Percentiles rank a stretch among this genome's conserved stretches.
Conservation (phyloP, 2,888 invertebrate species). For the Plutella xylostella region DNA sequence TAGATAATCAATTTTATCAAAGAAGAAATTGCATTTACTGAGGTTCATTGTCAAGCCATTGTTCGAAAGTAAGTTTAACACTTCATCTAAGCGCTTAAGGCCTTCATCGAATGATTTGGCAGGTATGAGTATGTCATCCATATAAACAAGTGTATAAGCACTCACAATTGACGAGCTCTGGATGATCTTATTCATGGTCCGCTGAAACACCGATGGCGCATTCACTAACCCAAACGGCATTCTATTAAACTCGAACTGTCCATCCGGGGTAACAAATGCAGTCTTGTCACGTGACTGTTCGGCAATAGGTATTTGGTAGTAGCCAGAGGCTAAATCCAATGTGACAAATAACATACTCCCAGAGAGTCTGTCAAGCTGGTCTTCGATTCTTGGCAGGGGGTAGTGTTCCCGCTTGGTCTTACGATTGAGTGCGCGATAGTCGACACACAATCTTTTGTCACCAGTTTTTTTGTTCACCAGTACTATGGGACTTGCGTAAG, state of each 20-base stretch:
- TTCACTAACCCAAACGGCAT: too few species aligned
- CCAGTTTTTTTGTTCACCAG: constrained; percentile 5
- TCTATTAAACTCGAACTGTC: constrained; percentile 23
- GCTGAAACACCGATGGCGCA: constrained; percentile 17
- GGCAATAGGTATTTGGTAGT: constrained; percentile 27
- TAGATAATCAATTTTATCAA: constrained; percentile 17
- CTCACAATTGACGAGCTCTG: neutral
- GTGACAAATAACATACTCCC: too few species aligned
- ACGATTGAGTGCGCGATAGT: constrained; percentile 16
- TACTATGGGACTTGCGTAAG: constrained; percentile 4
- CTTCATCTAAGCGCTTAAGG: constrained; percentile 6
- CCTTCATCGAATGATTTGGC: constrained; percentile 7
- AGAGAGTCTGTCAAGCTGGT: neutral
- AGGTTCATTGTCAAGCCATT: constrained; percentile 17
- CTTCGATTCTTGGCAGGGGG: constrained; percentile 1
- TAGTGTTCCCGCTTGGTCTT: constrained; percentile 11
- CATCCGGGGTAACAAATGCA: constrained; percentile 26
- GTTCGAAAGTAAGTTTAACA: constrained; percentile 7
- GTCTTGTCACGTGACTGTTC: constrained; percentile 27
- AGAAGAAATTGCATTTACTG: constrained; percentile 19
- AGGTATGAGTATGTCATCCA: constrained; percentile 15
- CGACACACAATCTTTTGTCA: constrained; percentile 10
- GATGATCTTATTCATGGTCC: constrained; percentile 8
- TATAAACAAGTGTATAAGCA: constrained; percentile 7
- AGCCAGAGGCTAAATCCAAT: constrained; percentile 14